These are phyloP conservation scores for Lypha dubia DNA, from an alignment of 2,888 invertebrate species.

Conservation along the genomic window DNA sequence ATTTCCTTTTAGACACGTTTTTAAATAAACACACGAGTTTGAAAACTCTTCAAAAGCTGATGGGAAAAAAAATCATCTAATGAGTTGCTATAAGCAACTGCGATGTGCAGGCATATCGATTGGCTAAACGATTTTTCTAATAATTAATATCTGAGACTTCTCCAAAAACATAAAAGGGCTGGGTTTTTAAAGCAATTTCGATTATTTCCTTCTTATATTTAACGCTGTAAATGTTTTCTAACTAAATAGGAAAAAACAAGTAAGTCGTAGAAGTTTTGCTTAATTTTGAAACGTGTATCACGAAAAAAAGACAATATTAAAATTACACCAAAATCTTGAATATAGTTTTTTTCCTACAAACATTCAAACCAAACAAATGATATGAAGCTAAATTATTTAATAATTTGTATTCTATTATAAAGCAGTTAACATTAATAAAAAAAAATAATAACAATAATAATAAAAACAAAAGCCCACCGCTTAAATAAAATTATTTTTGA, in stretches of 20 bases:
- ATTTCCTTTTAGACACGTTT: too few relatives aligned
- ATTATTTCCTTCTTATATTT: background rate
- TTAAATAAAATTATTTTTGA: conserved; percentile 44
- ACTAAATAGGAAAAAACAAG: background rate
- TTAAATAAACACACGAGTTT: too few relatives aligned
- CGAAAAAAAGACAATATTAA: conserved; percentile 58
- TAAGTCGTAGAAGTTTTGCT: background rate
- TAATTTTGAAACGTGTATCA: conserved; percentile 14
- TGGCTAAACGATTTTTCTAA: too few relatives aligned
- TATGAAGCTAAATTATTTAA: conserved; percentile 30
- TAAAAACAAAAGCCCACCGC: conserved; percentile 68
- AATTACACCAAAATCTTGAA: conserved; percentile 56
- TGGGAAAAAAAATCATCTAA: too few relatives aligned
- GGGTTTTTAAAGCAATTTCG: conserved; percentile 50
- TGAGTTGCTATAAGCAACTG: too few relatives aligned
- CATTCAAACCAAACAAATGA: conserved; percentile 1
- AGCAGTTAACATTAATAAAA: conserved; percentile 47
- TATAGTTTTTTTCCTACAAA: conserved; percentile 1
- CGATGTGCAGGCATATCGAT: too few relatives aligned
- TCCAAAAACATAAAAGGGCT: too few relatives aligned
- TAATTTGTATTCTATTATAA: conserved; percentile 36
- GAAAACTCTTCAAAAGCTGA: too few relatives aligned
- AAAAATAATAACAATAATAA: too few relatives aligned
- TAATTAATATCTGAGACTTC: too few relatives aligned
- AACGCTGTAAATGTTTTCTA: conserved; percentile 14